Conservation (phyloP, 2,888 invertebrate genomes). For the Trissolcus brochymenae region DNA sequence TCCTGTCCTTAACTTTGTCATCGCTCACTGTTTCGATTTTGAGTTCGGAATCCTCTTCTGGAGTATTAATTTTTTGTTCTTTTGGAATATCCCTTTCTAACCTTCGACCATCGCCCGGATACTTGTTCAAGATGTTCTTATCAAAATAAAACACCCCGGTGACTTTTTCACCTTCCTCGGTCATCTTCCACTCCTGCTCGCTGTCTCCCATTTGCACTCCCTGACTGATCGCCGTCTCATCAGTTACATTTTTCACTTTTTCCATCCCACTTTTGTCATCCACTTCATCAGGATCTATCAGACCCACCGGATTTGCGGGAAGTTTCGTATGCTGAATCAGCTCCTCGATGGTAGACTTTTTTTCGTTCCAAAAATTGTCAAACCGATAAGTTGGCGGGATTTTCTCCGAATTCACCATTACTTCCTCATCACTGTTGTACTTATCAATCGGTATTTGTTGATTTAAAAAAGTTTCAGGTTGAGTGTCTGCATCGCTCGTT, state of each 20-base stretch:
- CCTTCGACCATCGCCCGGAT: conserved; percentile 54
- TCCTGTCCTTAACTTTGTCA: conserved; percentile 3
- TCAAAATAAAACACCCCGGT: conserved; percentile 66
- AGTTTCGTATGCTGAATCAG: conserved; percentile 45
- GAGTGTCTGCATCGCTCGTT: background rate
- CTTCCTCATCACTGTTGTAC: conserved; percentile 12
- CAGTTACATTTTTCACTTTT: conserved; percentile 32
- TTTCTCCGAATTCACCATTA: conserved; percentile 27
- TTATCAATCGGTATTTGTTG: background rate
- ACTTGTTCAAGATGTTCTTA: conserved; percentile 62
- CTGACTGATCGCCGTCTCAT: conserved; percentile 57
- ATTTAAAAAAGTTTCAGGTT: too few species aligned
- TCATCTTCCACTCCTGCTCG: conserved; percentile 4
- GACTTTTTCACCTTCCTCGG: conserved; percentile 17
- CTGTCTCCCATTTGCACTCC: conserved; percentile 6
- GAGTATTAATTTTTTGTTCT: conserved; percentile 10
- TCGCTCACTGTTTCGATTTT: background rate
- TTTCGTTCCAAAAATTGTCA: conserved; percentile 30
- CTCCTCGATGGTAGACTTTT: conserved; percentile 43
- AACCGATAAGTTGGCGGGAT: conserved; percentile 42
- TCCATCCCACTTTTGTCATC: conserved; percentile 17
- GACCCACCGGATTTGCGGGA: conserved; percentile 43
- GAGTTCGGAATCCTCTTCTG: background rate
- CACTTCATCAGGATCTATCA: conserved; percentile 30
- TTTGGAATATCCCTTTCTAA: conserved; percentile 19